These are phyloP conservation scores for Notothenia coriiceps DNA, from an alignment of 2,113 vertebrate genomes.

Conservation along the genomic window DNA sequence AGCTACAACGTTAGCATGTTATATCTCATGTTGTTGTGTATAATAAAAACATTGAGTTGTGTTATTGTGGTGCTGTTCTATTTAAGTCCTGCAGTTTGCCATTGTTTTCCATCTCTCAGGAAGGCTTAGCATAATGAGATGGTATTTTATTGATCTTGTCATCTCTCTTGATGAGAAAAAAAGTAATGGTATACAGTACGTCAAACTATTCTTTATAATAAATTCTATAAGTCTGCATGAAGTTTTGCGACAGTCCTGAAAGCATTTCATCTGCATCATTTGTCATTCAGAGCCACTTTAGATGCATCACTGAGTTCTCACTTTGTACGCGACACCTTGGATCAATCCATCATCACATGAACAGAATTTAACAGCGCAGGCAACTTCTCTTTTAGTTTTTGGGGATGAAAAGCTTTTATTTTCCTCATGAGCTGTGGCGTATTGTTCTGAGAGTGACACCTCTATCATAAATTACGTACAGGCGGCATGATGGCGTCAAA, in stretches of 20 bases:
- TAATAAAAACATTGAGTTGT: too few species aligned
- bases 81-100: background rate
- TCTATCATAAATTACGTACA: constrained; percentile 72
- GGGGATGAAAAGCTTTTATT: constrained; percentile 58
- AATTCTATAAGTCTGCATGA: constrained; percentile 10
- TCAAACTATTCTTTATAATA: constrained; percentile 1
- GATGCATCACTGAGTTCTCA: constrained; percentile 35
- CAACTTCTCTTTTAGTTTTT: constrained; percentile 34
- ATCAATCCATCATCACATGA: constrained; percentile 57
- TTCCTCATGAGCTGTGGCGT: constrained; percentile 57
- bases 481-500: constrained; percentile 42
- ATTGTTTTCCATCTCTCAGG: background rate
- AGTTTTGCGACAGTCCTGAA: constrained; percentile 3
- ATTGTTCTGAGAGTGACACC: constrained; percentile 70
- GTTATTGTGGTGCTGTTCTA: background rate
- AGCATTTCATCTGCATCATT: constrained; percentile 42
- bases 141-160: background rate
- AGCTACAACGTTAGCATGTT: too few species aligned
- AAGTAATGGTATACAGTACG: background rate
- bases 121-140: background rate
- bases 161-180: background rate
- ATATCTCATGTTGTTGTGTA: too few species aligned
- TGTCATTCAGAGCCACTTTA: constrained; percentile 48
- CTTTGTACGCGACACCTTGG: constrained; percentile 38
- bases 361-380: constrained; percentile 36